Evolutionary conservation across 2,888 invertebrate genomes (phyloP).

Genomic region (Meghimatium bilineatum): DNA sequence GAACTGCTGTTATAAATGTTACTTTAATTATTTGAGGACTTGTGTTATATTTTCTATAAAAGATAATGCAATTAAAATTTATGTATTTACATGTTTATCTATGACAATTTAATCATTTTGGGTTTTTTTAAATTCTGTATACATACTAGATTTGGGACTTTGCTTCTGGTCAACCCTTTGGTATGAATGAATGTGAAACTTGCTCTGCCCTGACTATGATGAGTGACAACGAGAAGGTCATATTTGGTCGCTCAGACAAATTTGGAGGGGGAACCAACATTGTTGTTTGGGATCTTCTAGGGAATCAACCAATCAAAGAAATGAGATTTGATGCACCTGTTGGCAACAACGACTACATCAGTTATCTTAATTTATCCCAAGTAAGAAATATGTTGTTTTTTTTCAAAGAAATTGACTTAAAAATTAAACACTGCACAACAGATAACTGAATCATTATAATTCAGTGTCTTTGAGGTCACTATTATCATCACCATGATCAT

Average conservation of each 20-base stretch:
- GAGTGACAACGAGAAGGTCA: slow-evolving; percentile 74
- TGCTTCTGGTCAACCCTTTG: slow-evolving; percentile 72
- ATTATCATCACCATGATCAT: neutral
- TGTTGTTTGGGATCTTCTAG: slow-evolving; percentile 76
- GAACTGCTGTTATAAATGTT: too few species aligned
- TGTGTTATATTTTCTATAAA: neutral
- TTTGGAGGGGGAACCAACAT: slow-evolving; percentile 75
- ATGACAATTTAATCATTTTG: neutral
- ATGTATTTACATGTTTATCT: neutral
- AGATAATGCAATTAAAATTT: neutral
- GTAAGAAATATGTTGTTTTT: slow-evolving; percentile 26
- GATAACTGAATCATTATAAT: neutral
- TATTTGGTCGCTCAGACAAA: slow-evolving; percentile 75
- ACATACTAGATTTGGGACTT: slow-evolving; percentile 76
- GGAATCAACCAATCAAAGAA: slow-evolving; percentile 75
- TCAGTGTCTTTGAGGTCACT: neutral
- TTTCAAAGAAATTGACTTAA: neutral
- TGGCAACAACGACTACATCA: slow-evolving; percentile 75
- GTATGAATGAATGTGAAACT: slow-evolving; percentile 73
- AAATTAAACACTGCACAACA: neutral
- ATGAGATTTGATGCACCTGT: slow-evolving; percentile 74
- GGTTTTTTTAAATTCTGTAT: neutral
- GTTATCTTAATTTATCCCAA: slow-evolving; percentile 71
- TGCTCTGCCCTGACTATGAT: slow-evolving; percentile 76
- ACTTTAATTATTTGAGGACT: neutral